Percentiles rank a stretch among this genome's conserved stretches.
These are phyloP conservation scores for Parascotia fuliginaria DNA, from an alignment of 2,888 invertebrate genomes.

Conservation along the genomic window DNA sequence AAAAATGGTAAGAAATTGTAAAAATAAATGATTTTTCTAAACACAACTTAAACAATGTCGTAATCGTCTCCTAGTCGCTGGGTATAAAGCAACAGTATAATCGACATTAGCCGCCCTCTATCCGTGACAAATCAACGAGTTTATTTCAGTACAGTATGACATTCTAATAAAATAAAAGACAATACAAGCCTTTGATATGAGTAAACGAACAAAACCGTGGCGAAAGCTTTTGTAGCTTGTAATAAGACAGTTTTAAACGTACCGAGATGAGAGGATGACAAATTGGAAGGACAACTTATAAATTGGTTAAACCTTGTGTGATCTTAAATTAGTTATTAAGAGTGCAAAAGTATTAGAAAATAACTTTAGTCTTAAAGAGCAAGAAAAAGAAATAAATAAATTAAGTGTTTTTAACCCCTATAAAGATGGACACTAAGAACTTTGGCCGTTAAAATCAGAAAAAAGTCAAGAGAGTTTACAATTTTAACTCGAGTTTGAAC, in stretches of 20 bases:
- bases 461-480: too few species aligned
- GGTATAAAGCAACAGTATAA: conserved; percentile 23
- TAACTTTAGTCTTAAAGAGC: too few species aligned
- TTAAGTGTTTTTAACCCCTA: too few species aligned
- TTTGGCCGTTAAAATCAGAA: too few species aligned
- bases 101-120: conserved; percentile 39
- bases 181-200: conserved; percentile 53
- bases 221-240: conserved; percentile 32
- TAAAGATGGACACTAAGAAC: too few species aligned
- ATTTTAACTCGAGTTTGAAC: too few species aligned
- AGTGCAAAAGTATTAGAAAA: not conserved
- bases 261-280: conserved; percentile 13
- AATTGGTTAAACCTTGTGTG: conserved; percentile 2
- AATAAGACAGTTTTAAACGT: conserved; percentile 29
- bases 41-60: not conserved
- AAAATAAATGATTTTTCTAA: not conserved
- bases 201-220: conserved; percentile 51
- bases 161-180: conserved; percentile 53
- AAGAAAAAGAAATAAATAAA: too few species aligned
- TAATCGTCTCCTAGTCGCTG: conserved; percentile 1
- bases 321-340: conserved; percentile 9
- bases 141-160: conserved; percentile 45
- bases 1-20: too few species aligned
- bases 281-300: conserved; percentile 5
- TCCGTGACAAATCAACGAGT: conserved; percentile 41